These are phyloP conservation scores for Upupa epops DNA, from an alignment of 2,113 vertebrate species.

Conservation along the genomic window DNA sequence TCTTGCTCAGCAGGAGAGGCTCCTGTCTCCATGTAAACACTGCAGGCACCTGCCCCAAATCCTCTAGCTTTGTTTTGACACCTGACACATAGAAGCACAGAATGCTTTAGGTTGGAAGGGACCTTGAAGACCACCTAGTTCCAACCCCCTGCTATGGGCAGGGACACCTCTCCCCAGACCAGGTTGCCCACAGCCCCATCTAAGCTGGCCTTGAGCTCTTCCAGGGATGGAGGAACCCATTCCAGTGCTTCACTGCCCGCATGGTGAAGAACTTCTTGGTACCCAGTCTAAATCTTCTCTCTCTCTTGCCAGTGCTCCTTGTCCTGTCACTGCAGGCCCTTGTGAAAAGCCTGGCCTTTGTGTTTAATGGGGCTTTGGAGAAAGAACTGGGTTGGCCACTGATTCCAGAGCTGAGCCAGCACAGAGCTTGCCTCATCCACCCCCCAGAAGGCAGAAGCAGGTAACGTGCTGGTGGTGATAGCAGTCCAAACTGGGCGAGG, in stretches of 20 bases:
- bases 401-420: background rate
- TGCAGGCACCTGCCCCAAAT: background rate
- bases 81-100: background rate
- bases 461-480: background rate
- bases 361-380: background rate
- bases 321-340: too few relatives aligned
- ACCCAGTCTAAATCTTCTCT: too few relatives aligned
- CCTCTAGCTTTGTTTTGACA: background rate
- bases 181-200: too few relatives aligned
- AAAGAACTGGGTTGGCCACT: background rate
- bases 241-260: too few relatives aligned
- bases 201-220: too few relatives aligned
- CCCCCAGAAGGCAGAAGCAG: background rate
- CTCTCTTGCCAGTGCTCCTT: too few relatives aligned
- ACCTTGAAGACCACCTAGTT: too few relatives aligned
- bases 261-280: too few relatives aligned
- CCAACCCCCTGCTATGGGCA: too few relatives aligned
- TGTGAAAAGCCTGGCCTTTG: background rate
- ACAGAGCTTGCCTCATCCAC: background rate
- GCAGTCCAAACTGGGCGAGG: accelerated
- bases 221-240: too few relatives aligned
- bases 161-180: too few relatives aligned
- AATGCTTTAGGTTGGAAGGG: too few relatives aligned
- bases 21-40: background rate
- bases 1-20: background rate